phyloP scores from a whole-genome alignment of 1,140 invertebrate species.

The Tribolium madens region DNA sequence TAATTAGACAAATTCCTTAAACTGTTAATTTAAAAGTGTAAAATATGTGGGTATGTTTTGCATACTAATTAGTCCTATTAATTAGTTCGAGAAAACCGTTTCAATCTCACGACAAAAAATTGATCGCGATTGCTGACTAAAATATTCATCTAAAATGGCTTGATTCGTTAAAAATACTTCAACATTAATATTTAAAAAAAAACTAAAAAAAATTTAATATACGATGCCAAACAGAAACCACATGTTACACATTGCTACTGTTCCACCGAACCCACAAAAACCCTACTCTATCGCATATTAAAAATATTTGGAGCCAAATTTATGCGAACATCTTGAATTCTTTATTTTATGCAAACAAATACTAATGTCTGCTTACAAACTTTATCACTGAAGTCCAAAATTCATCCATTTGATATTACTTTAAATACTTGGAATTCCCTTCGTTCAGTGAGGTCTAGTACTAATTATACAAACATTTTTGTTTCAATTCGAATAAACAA shows the following conservation, averaged over 20 bases:
- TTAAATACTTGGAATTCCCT: neutral
- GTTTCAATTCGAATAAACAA: neutral
- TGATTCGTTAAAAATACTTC: neutral
- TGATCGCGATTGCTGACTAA: neutral
- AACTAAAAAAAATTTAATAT: constrained; percentile 43
- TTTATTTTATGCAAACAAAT: neutral
- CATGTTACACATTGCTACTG: constrained; percentile 46
- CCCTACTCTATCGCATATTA: constrained; percentile 35
- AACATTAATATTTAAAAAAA: constrained; percentile 1
- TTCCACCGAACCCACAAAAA: constrained; percentile 31
- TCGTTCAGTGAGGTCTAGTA: neutral
- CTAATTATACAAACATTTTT: neutral
- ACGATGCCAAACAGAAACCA: constrained; percentile 11
- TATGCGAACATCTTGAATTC: neutral
- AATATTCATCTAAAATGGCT: neutral
- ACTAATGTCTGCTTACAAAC: neutral
- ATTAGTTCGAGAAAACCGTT: neutral
- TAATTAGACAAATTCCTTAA: neutral
- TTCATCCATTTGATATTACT: neutral
- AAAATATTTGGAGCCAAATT: constrained; percentile 42
- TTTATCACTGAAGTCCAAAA: neutral
- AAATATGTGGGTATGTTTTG: neutral
- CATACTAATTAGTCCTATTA: neutral
- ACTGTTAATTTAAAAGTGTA: neutral
- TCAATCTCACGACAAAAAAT: too few species aligned